Percentiles rank a stretch among this genome's conserved stretches.
Evolutionary conservation across 2,113 vertebrate genomes (phyloP).

Genomic region (Aepyceros melampus): DNA sequence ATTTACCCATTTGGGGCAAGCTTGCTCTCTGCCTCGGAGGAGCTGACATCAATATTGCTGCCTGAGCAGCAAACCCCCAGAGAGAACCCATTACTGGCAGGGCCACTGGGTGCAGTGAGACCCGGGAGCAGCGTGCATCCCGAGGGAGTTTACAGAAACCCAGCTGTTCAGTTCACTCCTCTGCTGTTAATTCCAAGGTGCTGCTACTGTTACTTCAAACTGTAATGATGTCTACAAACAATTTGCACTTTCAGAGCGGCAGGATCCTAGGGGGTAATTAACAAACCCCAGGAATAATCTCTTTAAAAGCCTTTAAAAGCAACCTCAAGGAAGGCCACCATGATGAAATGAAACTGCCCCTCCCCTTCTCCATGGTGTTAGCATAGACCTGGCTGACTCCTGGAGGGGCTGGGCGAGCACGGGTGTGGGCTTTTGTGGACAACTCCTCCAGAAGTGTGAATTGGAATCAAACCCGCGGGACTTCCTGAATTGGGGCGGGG

Average conservation of each 20-base stretch:
- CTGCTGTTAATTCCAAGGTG: conserved; percentile 43
- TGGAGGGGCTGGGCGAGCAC: not conserved
- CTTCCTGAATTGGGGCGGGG: not conserved
- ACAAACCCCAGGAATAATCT: conserved; percentile 3
- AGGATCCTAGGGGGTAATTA: conserved; percentile 62
- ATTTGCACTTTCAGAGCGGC: conserved; percentile 43
- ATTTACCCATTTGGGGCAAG: not conserved
- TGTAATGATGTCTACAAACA: conserved; percentile 48
- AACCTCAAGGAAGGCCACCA: not conserved
- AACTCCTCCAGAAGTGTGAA: conserved; percentile 38
- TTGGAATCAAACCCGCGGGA: conserved; percentile 26
- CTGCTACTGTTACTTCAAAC: not conserved
- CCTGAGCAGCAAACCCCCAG: not conserved
- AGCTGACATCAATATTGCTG: not conserved
- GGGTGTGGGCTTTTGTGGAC: not conserved
- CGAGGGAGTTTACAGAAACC: not conserved
- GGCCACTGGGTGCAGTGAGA: not conserved
- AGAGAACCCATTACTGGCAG: not conserved
- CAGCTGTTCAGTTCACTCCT: not conserved
- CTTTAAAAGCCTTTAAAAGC: conserved; percentile 42
- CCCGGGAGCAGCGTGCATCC: not conserved
- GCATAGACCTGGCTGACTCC: not conserved
- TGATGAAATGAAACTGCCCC: conserved; percentile 9
- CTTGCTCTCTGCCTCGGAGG: not conserved
- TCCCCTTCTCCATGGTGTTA: conserved; percentile 36